Conservation (phyloP, 2,113 vertebrate genomes). For the Cervus canadensis region DNA sequence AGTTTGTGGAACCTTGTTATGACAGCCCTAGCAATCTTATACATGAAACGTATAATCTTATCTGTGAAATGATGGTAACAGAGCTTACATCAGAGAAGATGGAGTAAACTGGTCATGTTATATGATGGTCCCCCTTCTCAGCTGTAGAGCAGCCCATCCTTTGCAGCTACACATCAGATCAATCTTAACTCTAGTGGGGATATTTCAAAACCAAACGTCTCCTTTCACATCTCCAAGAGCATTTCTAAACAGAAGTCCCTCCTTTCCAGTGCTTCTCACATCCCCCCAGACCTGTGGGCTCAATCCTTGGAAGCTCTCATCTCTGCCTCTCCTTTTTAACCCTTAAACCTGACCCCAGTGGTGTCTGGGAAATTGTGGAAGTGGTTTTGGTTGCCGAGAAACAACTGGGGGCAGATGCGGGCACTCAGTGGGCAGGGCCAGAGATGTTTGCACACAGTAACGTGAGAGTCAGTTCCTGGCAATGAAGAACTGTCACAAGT, state of each 20-base stretch:
- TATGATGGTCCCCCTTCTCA: neutral
- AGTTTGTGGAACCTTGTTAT: neutral
- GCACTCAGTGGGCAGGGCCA: neutral
- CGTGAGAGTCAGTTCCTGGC: neutral
- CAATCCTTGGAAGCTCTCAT: neutral
- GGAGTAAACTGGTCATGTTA: neutral
- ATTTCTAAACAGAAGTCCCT: neutral
- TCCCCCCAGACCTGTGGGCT: neutral
- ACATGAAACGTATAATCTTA: neutral
- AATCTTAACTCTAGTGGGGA: neutral
- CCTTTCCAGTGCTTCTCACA: neutral
- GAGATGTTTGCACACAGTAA: neutral
- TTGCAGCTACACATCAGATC: neutral
- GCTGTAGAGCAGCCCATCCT: neutral
- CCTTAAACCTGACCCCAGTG: neutral
- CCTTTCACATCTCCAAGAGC: neutral
- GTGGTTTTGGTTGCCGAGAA: neutral
- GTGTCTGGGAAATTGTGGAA: neutral
- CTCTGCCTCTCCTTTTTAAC: neutral
- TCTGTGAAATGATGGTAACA: neutral
- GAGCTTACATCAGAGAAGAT: neutral
- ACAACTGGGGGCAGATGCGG: neutral
- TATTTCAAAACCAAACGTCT: neutral
- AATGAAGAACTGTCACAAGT: neutral
- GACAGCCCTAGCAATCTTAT: neutral